These are phyloP conservation scores for Panthera leo DNA, from an alignment of 2,113 vertebrate genomes.

Conservation along the genomic window DNA sequence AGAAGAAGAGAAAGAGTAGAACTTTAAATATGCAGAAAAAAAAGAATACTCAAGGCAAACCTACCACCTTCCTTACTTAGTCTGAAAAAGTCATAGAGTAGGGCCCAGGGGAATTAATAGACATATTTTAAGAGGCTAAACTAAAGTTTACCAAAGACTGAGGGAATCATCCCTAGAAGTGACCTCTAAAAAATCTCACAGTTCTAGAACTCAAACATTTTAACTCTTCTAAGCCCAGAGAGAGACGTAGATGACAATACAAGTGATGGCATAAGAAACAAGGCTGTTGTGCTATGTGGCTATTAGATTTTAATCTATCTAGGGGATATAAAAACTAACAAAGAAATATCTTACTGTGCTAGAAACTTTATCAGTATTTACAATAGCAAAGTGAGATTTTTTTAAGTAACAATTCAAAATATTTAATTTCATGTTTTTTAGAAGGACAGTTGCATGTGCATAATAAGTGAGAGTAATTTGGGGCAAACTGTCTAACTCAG, in stretches of 20 bases:
- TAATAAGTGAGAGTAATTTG: neutral
- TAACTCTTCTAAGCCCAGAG: neutral
- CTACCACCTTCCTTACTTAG: neutral
- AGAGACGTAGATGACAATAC: neutral
- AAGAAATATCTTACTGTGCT: neutral
- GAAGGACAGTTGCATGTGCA: neutral
- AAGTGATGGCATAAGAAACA: neutral
- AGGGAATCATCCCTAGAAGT: neutral
- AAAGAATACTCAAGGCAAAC: neutral
- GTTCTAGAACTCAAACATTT: neutral
- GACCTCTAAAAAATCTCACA: neutral
- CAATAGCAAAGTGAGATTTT: neutral
- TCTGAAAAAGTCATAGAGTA: neutral
- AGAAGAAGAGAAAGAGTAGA: neutral
- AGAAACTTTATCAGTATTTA: neutral
- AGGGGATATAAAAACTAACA: neutral
- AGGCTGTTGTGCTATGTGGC: neutral
- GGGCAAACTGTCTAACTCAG: neutral
- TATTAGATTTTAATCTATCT: neutral
- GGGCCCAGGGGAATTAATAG: neutral
- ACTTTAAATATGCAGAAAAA: neutral
- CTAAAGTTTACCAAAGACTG: neutral
- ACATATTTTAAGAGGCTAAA: neutral
- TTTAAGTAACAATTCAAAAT: neutral
- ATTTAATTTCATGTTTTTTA: neutral